These are phyloP conservation scores for Carpatolechia fugitivella DNA, from an alignment of 2,888 invertebrate genomes.

Conservation along the genomic window DNA sequence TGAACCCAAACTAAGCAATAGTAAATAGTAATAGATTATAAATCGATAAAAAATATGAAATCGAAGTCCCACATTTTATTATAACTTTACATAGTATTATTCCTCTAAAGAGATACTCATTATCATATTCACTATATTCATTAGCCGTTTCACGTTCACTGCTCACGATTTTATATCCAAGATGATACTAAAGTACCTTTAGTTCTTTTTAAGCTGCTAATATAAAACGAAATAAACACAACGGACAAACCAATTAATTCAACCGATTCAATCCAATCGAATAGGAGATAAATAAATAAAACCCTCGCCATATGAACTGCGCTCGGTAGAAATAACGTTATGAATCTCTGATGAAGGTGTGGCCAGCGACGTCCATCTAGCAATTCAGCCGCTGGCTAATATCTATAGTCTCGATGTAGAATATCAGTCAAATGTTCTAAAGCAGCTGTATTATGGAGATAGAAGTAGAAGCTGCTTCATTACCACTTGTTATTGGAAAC, in stretches of 20 bases:
- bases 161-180: too few species aligned
- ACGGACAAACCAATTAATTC: not conserved
- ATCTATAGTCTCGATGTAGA: not conserved
- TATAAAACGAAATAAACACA: conserved; percentile 2
- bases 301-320: conserved; percentile 34
- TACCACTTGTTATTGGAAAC: conserved; percentile 61
- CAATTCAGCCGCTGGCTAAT: not conserved
- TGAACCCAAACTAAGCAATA: too few species aligned
- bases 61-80: too few species aligned
- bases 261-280: conserved; percentile 4
- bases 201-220: not conserved
- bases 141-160: too few species aligned
- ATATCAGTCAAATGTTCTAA: not conserved
- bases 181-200: not conserved
- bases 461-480: conserved; percentile 42
- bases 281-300: conserved; percentile 31
- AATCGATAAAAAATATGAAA: too few species aligned
- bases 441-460: not conserved
- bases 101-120: too few species aligned
- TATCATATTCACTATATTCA: too few species aligned
- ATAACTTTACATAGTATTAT: too few species aligned
- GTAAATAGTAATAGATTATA: too few species aligned
- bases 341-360: conserved; percentile 55
- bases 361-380: not conserved
- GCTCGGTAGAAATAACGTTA: conserved; percentile 50